phyloP scores from a whole-genome alignment of 2,113 vertebrate genomes.

The Myotis lucifugus region DNA sequence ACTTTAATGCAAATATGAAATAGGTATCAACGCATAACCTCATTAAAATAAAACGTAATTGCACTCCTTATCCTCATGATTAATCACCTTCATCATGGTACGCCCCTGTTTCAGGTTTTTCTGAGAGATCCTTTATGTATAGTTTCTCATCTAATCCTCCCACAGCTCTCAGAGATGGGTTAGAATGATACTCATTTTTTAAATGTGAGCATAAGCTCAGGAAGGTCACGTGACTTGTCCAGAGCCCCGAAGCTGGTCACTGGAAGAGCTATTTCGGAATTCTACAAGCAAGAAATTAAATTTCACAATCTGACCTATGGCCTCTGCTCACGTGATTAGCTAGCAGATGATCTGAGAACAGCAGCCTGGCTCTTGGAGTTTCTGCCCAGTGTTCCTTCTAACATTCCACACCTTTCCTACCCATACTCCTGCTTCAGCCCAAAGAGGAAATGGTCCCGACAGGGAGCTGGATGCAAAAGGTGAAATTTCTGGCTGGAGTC shows the following conservation, averaged over 20 bases:
- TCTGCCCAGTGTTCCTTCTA: background rate
- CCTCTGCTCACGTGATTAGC: background rate
- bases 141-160: conserved; percentile 16
- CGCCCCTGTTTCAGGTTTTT: background rate
- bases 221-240: background rate
- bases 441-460: background rate
- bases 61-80: background rate
- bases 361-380: background rate
- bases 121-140: background rate
- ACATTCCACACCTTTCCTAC: background rate
- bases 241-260: background rate
- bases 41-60: conserved; percentile 24
- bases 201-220: background rate
- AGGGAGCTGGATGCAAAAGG: background rate
- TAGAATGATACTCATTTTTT: background rate
- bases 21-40: background rate
- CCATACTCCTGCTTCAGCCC: background rate
- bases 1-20: conserved; percentile 20
- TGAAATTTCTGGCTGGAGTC: background rate
- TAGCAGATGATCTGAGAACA: background rate
- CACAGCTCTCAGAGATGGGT: background rate
- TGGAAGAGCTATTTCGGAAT: background rate
- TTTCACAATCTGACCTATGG: background rate
- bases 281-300: background rate
- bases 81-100: background rate